Base-by-base conservation (phyloP, 2,888 invertebrate species). In the Ormyrus thymus region DNA sequence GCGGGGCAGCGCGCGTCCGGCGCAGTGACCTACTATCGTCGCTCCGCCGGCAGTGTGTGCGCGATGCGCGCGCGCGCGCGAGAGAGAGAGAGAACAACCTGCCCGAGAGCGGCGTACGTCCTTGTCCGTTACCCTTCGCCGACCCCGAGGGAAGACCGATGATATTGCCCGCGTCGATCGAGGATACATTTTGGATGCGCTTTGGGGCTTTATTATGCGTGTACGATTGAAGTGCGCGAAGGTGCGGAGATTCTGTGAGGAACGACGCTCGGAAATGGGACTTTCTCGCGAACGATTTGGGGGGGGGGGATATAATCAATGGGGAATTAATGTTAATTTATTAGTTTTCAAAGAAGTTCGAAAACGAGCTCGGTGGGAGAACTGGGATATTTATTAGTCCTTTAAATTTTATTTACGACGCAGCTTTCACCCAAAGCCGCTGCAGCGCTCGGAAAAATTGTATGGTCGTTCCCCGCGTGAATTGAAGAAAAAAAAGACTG, bases 21-120 rank as follows among this genome's bases (percentile, higher is more conserved):
- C 89, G 89, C 86, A 85, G 85, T 89, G 89, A 89, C 89, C 89
- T 88, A 89, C 89, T 88, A 89, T 89, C 88, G 86, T 86, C 88
- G 88, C 85, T 88, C 86, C 87, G 87, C 81, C 88, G 87, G 85
- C 48, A 59, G 11, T 65, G n/a, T 58, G 58, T 11, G 58, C 45
- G 15, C 15, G 51, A n/a, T 29, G 56, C 13, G 55, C 61, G 66
- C 61, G 13, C 55, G n/a, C 69, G 73, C 69, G 13, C 43, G 29
- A 29, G 29, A 29, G 29, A 29, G 29, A 29, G 29, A 29, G 29
- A 73, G 73, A 58, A 51, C 61, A 68, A 78, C 70, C 69, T 70
- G 74, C 46, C 59, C 11, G 45, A 13, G 59, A 15, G 58, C 45
- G 45, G 29, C 7, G 43, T 29, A 11, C 78, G 78, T 68, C 77